Conservation (phyloP, 2,797 vertebrate genomes). For the Pampus argenteus region DNA sequence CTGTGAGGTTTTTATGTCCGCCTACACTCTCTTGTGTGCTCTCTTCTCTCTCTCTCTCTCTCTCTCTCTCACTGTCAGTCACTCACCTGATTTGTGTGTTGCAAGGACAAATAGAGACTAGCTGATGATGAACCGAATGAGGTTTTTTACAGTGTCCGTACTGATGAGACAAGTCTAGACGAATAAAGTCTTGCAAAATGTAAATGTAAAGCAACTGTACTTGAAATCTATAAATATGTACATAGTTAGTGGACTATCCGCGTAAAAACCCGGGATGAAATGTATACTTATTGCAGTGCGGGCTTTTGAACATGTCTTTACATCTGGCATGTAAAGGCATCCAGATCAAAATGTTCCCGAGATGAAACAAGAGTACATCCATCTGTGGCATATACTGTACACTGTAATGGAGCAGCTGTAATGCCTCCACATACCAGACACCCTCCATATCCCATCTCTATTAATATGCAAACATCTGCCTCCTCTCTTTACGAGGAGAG, state of each 20-base stretch:
- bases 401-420: conserved; percentile 73
- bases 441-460: conserved; percentile 61
- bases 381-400: conserved; percentile 70
- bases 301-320: conserved; percentile 30
- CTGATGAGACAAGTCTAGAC: not conserved
- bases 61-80: no score
- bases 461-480: conserved; percentile 86
- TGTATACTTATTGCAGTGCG: conserved; percentile 13
- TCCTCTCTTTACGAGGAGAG: conserved; percentile 69
- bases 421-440: conserved; percentile 61
- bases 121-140: no score
- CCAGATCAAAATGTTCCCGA: conserved; percentile 61
- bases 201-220: not conserved
- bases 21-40: no score
- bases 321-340: conserved; percentile 51
- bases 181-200: not conserved
- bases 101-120: no score
- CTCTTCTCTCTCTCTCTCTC: no score
- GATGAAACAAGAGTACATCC: conserved; percentile 67
- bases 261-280: conserved; percentile 15
- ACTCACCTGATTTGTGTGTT: not conserved
- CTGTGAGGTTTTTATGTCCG: no score
- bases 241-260: not conserved
- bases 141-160: no score
- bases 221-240: not conserved